phyloP scores from a whole-genome alignment of 1,140 invertebrate species.

The Saccostrea echinata region DNA sequence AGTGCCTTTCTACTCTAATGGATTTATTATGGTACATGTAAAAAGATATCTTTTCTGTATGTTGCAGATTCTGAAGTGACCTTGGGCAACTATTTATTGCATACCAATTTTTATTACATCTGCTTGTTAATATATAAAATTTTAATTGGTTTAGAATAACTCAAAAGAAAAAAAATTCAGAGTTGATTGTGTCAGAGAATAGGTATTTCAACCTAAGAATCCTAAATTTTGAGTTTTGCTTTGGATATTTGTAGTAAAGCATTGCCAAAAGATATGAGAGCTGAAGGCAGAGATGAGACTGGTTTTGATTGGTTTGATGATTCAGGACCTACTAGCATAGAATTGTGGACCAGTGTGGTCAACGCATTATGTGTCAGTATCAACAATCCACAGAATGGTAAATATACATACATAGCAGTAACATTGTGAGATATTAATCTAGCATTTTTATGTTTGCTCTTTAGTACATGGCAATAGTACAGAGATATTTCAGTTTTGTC shows the following conservation, averaged over 20 bases:
- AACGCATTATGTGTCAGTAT: constrained; percentile 59
- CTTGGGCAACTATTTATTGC: no score
- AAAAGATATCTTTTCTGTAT: neutral
- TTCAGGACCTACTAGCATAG: constrained; percentile 54
- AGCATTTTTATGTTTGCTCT: no score
- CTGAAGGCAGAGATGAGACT: constrained; percentile 10
- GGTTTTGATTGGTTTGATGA: constrained; percentile 55
- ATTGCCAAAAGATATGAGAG: constrained; percentile 40
- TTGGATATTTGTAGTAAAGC: constrained; percentile 34
- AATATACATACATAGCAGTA: neutral
- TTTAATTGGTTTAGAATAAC: no score
- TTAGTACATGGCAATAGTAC: no score
- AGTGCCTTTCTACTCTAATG: constrained; percentile 54
- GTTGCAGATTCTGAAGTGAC: no score
- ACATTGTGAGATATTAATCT: no score
- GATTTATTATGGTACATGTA: constrained; percentile 49
- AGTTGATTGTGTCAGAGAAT: neutral
- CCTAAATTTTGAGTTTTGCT: neutral
- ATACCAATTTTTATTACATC: no score
- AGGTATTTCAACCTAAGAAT: neutral
- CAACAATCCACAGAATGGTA: constrained; percentile 64
- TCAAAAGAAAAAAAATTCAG: neutral
- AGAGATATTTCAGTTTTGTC: no score
- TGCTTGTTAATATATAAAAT: no score
- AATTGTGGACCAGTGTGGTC: constrained; percentile 54